Evolutionary conservation across 2,888 invertebrate genomes (phyloP).

Genomic region (Eupithecia exiguata): DNA sequence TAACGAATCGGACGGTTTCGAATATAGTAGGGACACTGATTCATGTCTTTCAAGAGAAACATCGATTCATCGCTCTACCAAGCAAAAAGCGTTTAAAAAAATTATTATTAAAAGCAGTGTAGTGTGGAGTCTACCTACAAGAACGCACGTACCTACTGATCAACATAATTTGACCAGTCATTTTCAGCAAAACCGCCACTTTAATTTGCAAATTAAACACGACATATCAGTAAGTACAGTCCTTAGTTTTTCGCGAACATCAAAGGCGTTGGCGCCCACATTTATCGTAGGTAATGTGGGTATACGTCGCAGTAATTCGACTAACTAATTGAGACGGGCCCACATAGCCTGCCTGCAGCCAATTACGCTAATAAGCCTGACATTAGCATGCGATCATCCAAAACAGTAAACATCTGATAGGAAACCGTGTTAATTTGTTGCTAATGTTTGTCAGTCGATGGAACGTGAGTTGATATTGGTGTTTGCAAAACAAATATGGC

Average conservation of each 20-base stretch:
- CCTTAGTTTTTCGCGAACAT: not conserved
- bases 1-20: not conserved
- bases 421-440: constrained; percentile 7
- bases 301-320: constrained; percentile 7
- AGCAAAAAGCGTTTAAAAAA: not conserved
- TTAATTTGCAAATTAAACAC: constrained; percentile 1
- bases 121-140: not conserved
- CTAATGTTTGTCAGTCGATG: not conserved
- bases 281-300: not conserved
- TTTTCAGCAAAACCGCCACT: not conserved
- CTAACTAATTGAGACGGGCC: constrained; percentile 23
- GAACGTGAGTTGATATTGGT: not conserved
- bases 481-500: not conserved
- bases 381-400: constrained; percentile 20
- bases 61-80: not conserved
- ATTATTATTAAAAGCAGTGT: not conserved
- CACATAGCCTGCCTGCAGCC: constrained; percentile 16
- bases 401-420: constrained; percentile 21
- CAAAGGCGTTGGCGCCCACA: constrained; percentile 4
- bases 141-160: not conserved
- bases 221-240: not conserved
- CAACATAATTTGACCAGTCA: not conserved
- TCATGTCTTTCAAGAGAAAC: not conserved
- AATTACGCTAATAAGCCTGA: constrained; percentile 30
- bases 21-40: not conserved